Evolutionary conservation across 2,113 vertebrate species (phyloP).

Genomic region (Pogona vitticeps): DNA sequence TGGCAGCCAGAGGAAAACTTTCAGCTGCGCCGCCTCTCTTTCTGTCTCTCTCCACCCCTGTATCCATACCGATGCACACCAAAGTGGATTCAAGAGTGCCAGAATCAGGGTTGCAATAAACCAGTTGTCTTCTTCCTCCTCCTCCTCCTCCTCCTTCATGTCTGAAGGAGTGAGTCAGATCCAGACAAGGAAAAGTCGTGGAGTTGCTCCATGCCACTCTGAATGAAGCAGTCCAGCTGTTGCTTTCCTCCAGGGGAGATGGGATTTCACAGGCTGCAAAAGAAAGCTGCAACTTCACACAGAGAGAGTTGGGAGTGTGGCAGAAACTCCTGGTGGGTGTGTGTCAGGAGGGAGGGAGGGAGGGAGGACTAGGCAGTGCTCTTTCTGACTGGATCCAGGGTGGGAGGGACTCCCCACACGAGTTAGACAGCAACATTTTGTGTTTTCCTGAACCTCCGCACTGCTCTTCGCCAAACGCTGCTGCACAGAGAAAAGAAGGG

Average conservation of each 20-base stretch:
- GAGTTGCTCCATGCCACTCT: conserved; percentile 28
- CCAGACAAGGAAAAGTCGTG: conserved; percentile 3
- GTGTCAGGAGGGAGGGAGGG: conserved; percentile 29
- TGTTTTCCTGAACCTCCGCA: conserved; percentile 57
- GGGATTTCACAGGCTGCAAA: conserved; percentile 63
- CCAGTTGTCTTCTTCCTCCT: no score
- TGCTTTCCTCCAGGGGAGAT: conserved; percentile 49
- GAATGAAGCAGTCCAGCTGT: conserved; percentile 68
- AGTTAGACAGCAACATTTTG: conserved; percentile 52
- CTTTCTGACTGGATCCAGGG: conserved; percentile 40
- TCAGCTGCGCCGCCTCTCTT: not conserved
- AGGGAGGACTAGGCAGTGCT: conserved; percentile 39
- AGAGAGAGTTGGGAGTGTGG: conserved; percentile 27
- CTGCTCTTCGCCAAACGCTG: conserved; percentile 49
- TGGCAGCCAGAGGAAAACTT: conserved; percentile 40
- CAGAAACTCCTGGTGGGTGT: conserved; percentile 46
- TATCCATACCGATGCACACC: conserved; percentile 23
- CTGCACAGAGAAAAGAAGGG: conserved; percentile 42
- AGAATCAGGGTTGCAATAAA: not conserved
- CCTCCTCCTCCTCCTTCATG: not conserved
- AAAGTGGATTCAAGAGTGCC: conserved; percentile 5
- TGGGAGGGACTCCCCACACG: conserved; percentile 53
- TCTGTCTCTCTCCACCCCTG: conserved; percentile 59
- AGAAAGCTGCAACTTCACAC: conserved; percentile 29
- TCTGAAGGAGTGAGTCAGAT: not conserved